Evolutionary conservation across 1,140 invertebrate species (phyloP).

Genomic region (Rhizoglyphus robini): DNA sequence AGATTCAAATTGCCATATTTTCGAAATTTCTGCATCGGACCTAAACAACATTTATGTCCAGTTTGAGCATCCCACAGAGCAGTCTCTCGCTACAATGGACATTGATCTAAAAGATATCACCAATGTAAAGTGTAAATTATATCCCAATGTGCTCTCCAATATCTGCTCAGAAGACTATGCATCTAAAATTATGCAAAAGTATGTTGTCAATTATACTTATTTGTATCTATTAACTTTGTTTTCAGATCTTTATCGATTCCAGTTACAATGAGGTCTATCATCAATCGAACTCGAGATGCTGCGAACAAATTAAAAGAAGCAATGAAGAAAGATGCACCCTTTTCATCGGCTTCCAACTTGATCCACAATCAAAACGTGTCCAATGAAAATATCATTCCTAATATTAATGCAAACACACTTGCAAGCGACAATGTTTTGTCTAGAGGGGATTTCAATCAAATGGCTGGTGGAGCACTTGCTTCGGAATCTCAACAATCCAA

Average conservation of each 20-base stretch:
- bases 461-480: background rate
- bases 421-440: background rate
- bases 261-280: constrained; percentile 59
- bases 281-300: constrained; percentile 29
- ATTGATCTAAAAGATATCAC: constrained; percentile 68
- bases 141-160: constrained; percentile 38
- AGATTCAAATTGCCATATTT: constrained; percentile 45
- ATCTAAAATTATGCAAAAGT: constrained; percentile 68
- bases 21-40: constrained; percentile 77
- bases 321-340: background rate
- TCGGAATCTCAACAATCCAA: background rate
- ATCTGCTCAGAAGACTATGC: constrained; percentile 52
- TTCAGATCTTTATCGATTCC: constrained; percentile 53
- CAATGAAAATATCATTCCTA: too few relatives aligned
- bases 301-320: constrained; percentile 36
- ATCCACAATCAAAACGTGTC: too few relatives aligned
- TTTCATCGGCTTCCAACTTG: too few relatives aligned
- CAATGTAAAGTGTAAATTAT: constrained; percentile 50
- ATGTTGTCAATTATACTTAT: constrained; percentile 10
- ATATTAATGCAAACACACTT: background rate
- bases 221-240: constrained; percentile 12
- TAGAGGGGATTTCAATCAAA: too few relatives aligned
- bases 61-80: constrained; percentile 80
- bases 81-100: constrained; percentile 79
- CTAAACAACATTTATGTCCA: constrained; percentile 70